These are phyloP conservation scores for Malurus melanocephalus DNA, from an alignment of 2,113 vertebrate genomes.

Conservation along the genomic window DNA sequence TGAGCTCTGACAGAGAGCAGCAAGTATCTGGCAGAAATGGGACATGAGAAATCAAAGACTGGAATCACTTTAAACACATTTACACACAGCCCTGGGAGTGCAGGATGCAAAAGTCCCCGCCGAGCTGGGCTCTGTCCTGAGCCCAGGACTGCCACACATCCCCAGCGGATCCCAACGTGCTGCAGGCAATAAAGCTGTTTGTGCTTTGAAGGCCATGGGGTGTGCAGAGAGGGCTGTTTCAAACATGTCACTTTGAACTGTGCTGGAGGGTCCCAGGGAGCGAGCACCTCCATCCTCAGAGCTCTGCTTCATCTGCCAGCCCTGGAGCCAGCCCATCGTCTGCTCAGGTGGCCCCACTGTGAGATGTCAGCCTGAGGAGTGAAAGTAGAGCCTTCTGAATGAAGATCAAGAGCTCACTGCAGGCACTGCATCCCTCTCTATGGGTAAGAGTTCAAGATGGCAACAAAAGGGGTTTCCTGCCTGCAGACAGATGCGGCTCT, in stretches of 20 bases:
- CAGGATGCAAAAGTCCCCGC: background rate
- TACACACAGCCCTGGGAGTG: background rate
- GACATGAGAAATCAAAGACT: background rate
- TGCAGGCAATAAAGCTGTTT: slow-evolving; percentile 51
- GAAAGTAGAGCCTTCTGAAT: slow-evolving; percentile 75
- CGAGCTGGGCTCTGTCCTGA: background rate
- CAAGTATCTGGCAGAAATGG: background rate
- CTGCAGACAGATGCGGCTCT: slow-evolving; percentile 45
- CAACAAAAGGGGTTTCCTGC: slow-evolving; percentile 56
- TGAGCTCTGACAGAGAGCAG: background rate
- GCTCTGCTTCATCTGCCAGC: slow-evolving; percentile 74
- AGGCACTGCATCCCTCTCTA: slow-evolving; percentile 27
- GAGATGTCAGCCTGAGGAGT: slow-evolving; percentile 90
- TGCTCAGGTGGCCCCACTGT: slow-evolving; percentile 81
- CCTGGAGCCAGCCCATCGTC: slow-evolving; percentile 81
- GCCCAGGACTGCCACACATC: background rate
- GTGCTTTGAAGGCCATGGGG: slow-evolving; percentile 74
- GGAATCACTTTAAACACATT: background rate
- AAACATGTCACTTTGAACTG: slow-evolving; percentile 80
- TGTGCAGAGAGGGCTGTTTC: slow-evolving; percentile 47
- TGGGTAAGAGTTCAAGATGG: slow-evolving; percentile 40
- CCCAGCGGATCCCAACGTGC: background rate
- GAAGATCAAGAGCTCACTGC: slow-evolving; percentile 63
- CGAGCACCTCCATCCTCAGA: slow-evolving; percentile 50
- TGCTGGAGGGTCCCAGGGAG: slow-evolving; percentile 69